These are phyloP conservation scores for Aurelia sp. DNA, from an alignment of 30 jellyfish, hydroid and myxozoan species.

Conservation along the genomic window DNA sequence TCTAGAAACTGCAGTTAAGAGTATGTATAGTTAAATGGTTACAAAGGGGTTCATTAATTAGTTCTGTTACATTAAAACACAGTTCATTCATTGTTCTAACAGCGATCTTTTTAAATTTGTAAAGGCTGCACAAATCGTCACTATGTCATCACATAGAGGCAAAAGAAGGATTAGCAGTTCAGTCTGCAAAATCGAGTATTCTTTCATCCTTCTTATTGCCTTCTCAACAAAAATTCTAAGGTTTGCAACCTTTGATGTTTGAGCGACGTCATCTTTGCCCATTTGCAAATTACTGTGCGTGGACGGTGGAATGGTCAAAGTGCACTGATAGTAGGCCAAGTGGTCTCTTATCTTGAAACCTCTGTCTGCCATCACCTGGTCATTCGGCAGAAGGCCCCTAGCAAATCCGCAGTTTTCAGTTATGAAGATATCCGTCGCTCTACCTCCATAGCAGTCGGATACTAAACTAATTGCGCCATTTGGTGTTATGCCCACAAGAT, in stretches of 20 bases:
- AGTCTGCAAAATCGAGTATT: slow-evolving; percentile 4
- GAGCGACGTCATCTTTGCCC: slow-evolving; percentile 23
- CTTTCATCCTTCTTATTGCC: slow-evolving; percentile 43
- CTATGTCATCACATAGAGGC: slow-evolving; percentile 53
- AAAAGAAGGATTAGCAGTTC: slow-evolving; percentile 6
- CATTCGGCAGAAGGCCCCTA: slow-evolving; percentile 31
- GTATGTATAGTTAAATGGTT: not conserved
- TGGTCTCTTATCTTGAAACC: slow-evolving; percentile 51
- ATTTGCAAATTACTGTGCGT: slow-evolving; percentile 10
- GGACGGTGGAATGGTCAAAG: slow-evolving; percentile 57
- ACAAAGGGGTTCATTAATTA: not conserved
- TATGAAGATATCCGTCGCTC: slow-evolving; percentile 21
- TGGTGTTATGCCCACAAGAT: slow-evolving; percentile 59
- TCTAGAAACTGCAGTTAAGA: not conserved
- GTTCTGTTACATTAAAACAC: not conserved
- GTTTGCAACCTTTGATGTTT: slow-evolving; percentile 62
- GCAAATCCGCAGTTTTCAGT: slow-evolving; percentile 49
- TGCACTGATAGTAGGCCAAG: slow-evolving; percentile 22
- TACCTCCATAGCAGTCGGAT: too few relatives aligned
- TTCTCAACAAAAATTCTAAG: slow-evolving; percentile 57
- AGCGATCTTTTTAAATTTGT: slow-evolving; percentile 26
- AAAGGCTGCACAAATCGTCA: too few relatives aligned
- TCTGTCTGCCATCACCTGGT: slow-evolving; percentile 76
- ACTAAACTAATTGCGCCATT: slow-evolving; percentile 52
- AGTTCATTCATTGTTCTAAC: not conserved